Evolutionary conservation across 2,113 vertebrate species (phyloP).

Genomic region (Probosciger aterrimus): DNA sequence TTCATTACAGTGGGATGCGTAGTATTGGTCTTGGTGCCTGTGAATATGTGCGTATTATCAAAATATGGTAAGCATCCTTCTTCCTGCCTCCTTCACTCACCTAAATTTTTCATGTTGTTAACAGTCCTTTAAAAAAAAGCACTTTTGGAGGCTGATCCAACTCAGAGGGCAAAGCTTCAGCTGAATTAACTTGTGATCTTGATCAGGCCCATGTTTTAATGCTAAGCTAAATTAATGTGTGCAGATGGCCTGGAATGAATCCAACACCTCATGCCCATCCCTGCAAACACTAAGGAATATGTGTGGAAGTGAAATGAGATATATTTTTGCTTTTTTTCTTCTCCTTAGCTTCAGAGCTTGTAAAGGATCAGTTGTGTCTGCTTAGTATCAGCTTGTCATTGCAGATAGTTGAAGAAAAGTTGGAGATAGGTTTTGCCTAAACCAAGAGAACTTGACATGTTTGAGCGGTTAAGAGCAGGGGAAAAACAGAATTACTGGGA

Average conservation of each 20-base stretch:
- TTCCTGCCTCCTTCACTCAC: background rate
- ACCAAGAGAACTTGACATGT: background rate
- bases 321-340: background rate
- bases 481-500: background rate
- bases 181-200: background rate
- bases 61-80: conserved; percentile 77
- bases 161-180: background rate
- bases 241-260: background rate
- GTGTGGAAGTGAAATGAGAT: background rate
- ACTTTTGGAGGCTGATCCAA: background rate
- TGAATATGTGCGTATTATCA: conserved; percentile 87
- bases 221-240: background rate
- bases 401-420: background rate
- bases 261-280: background rate
- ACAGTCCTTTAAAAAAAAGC: background rate
- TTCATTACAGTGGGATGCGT: conserved; percentile 87
- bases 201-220: background rate
- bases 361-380: background rate
- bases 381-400: background rate
- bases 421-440: background rate
- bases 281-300: background rate
- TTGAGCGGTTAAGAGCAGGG: background rate
- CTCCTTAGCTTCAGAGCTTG: background rate
- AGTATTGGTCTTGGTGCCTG: conserved; percentile 84
- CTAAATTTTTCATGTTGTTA: background rate